Percentiles rank a stretch among this genome's conserved stretches.
Conservation (phyloP, 2,888 invertebrate species). For the Eueremaeus valkanovi region DNA sequence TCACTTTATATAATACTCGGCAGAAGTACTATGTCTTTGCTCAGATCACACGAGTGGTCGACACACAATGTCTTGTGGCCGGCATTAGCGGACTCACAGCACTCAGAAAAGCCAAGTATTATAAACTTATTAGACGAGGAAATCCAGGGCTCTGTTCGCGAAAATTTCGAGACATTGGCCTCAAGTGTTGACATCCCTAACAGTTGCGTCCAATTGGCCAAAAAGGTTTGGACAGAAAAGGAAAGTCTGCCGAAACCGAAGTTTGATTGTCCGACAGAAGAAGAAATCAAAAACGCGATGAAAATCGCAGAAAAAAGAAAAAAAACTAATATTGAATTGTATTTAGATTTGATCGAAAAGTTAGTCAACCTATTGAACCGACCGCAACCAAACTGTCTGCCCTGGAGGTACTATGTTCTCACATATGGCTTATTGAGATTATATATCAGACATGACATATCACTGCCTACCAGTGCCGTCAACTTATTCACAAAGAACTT, state of each 20-base stretch:
- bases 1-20: slow-evolving; percentile 72
- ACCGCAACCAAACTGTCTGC: slow-evolving; percentile 55
- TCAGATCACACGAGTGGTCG: slow-evolving; percentile 72
- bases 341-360: slow-evolving; percentile 50
- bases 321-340: slow-evolving; percentile 46
- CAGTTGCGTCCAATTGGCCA: slow-evolving; percentile 9
- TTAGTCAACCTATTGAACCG: slow-evolving; percentile 51
- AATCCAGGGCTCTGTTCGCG: slow-evolving; percentile 48
- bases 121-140: slow-evolving; percentile 56
- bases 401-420: slow-evolving; percentile 76
- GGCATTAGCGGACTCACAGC: slow-evolving; percentile 67
- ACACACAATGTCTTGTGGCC: slow-evolving; percentile 70
- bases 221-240: slow-evolving; percentile 26
- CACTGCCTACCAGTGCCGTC: slow-evolving; percentile 63
- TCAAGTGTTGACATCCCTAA: slow-evolving; percentile 42
- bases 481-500: slow-evolving; percentile 63
- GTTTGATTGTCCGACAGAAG: slow-evolving; percentile 39
- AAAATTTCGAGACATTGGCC: slow-evolving; percentile 48
- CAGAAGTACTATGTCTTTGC: slow-evolving; percentile 62
- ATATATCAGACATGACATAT: slow-evolving; percentile 67
- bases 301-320: slow-evolving; percentile 37
- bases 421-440: slow-evolving; percentile 68
- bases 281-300: slow-evolving; percentile 40
- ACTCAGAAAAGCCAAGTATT: slow-evolving; percentile 80
- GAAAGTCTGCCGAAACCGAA: slow-evolving; percentile 26